A percentile compares a stretch with the other conserved stretches of the same genome.
These are phyloP conservation scores for Diceros bicornis DNA, from an alignment of 2,797 vertebrate species.

Conservation along the genomic window DNA sequence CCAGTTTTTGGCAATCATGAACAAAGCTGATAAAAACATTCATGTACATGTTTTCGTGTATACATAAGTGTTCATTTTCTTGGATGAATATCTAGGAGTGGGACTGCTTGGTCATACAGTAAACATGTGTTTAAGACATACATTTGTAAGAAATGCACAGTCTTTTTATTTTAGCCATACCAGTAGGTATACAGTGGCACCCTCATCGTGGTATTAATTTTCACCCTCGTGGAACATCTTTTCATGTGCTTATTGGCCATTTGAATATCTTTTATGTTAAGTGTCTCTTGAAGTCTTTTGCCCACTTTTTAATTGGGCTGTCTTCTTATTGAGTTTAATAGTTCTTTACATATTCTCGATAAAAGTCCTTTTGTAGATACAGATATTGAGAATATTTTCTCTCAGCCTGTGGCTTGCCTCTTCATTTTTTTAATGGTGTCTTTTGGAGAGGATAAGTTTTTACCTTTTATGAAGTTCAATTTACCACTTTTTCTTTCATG, in stretches of 20 bases:
- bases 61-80: slow-evolving; percentile 17
- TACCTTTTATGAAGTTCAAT: background rate
- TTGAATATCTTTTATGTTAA: background rate
- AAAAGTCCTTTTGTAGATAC: slow-evolving; percentile 6
- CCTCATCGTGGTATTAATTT: background rate
- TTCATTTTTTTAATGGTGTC: slow-evolving; percentile 25
- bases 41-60: background rate
- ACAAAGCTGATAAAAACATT: slow-evolving; percentile 32
- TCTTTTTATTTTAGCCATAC: slow-evolving; percentile 2
- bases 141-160: background rate
- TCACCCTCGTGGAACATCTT: background rate
- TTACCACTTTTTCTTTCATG: slow-evolving; percentile 60
- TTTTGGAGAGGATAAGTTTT: slow-evolving; percentile 24
- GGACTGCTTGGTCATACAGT: background rate
- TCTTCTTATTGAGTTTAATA: slow-evolving; percentile 33
- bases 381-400: slow-evolving; percentile 17
- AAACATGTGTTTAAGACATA: slow-evolving; percentile 35
- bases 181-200: background rate
- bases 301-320: background rate
- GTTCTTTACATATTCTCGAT: background rate
- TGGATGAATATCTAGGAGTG: background rate
- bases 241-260: background rate
- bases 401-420: background rate
- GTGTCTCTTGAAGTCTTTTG: background rate
- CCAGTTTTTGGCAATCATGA: background rate